A percentile compares a stretch with the other conserved stretches of the same genome.
phyloP scores from a whole-genome alignment of 2,888 invertebrate species.

The Argynnis bischoffii region DNA sequence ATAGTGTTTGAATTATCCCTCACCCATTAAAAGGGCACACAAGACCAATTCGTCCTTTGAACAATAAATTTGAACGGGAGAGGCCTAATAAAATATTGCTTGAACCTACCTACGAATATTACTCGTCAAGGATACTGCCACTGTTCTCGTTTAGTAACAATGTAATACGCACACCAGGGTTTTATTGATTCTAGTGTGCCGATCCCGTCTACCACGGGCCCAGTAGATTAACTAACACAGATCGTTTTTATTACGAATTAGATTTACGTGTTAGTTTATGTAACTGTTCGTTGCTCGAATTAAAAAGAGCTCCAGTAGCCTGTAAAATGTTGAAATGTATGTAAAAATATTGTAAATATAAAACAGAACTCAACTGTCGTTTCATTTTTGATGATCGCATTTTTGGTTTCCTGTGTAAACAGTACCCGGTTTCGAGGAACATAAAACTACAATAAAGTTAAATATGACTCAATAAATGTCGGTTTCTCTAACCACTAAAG shows the following conservation, averaged over 20 bases:
- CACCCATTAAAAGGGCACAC: conserved; percentile 57
- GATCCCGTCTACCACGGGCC: conserved; percentile 64
- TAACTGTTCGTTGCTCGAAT: conserved; percentile 82
- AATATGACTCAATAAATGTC: conserved; percentile 43
- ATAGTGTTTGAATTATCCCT: conserved; percentile 49
- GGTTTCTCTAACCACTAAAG: conserved; percentile 35
- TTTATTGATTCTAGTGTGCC: conserved; percentile 79
- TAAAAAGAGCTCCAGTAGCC: conserved; percentile 82
- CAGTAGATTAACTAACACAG: conserved; percentile 74
- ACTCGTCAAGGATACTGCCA: conserved; percentile 70
- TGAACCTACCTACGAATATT: conserved; percentile 55
- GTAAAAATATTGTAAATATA: conserved; percentile 81
- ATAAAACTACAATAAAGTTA: conserved; percentile 49
- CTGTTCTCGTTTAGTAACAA: conserved; percentile 61
- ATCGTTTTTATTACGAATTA: conserved; percentile 80
- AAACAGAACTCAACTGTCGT: conserved; percentile 72
- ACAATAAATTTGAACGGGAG: conserved; percentile 70
- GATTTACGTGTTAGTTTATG: conserved; percentile 82
- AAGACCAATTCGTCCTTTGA: conserved; percentile 72
- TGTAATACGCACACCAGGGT: conserved; percentile 65
- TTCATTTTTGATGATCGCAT: conserved; percentile 64
- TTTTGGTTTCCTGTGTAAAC: conserved; percentile 51
- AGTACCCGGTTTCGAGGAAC: conserved; percentile 45
- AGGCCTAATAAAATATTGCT: conserved; percentile 71
- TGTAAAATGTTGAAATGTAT: conserved; percentile 82